These are phyloP conservation scores for Rhea americana DNA, from an alignment of 2,113 vertebrate genomes.

Conservation along the genomic window DNA sequence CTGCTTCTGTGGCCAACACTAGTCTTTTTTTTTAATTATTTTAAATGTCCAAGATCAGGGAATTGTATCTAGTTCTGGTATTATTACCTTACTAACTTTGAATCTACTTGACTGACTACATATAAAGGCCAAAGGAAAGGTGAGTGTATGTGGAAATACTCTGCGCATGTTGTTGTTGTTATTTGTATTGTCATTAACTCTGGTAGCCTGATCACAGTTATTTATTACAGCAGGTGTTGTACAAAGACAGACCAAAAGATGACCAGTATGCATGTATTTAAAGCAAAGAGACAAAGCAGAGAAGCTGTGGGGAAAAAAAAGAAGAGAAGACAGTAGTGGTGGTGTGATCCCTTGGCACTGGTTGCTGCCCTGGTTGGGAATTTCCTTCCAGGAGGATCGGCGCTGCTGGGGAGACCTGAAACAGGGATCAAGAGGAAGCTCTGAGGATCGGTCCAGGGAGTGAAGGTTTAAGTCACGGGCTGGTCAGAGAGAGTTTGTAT, in stretches of 20 bases:
- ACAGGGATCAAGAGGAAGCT: neutral
- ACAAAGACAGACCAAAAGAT: neutral
- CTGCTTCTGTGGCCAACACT: neutral
- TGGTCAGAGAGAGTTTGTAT: neutral
- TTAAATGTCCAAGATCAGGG: neutral
- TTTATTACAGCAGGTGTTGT: neutral
- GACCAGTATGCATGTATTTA: neutral
- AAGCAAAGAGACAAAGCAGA: neutral
- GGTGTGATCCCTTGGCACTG: neutral
- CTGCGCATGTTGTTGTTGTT: neutral
- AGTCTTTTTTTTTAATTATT: neutral
- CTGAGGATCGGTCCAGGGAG: neutral
- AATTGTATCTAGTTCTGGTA: neutral
- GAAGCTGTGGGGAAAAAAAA: neutral
- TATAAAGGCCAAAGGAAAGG: neutral
- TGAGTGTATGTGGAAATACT: neutral
- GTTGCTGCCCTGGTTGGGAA: neutral
- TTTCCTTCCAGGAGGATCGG: neutral
- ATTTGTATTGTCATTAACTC: neutral
- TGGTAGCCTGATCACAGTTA: neutral
- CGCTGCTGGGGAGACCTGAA: neutral
- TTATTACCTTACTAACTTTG: neutral
- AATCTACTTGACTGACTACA: neutral
- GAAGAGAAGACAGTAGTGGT: rapidly evolving
- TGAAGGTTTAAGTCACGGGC: neutral